Conservation (phyloP, 2,888 invertebrate genomes). For the Dioctria linearis region DNA sequence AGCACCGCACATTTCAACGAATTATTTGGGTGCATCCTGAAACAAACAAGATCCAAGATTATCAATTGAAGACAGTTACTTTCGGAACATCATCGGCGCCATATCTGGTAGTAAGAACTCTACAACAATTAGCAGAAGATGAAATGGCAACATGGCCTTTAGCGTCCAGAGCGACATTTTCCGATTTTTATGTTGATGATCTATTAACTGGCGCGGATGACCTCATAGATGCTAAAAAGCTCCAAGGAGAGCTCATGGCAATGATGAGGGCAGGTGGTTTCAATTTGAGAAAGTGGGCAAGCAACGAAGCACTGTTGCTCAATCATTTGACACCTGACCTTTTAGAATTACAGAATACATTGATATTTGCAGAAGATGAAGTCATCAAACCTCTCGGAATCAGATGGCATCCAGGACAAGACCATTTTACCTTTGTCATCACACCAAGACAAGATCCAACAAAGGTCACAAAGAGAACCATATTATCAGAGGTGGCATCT, state of each 20-base stretch:
- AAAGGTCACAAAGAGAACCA: too few species aligned
- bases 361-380: too few species aligned
- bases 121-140: conserved; percentile 41
- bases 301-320: too few species aligned
- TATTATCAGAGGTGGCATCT: not conserved
- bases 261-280: too few species aligned
- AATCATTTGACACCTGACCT: not conserved
- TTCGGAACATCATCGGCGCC: too few species aligned
- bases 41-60: conserved; percentile 40
- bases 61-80: not conserved
- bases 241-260: not conserved
- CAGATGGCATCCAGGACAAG: not conserved
- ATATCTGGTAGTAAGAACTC: too few species aligned
- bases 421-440: not conserved
- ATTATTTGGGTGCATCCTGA: not conserved
- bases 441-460: not conserved
- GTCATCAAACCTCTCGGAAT: not conserved
- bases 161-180: conserved; percentile 25
- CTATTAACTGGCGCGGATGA: conserved; percentile 37
- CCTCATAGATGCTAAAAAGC: conserved; percentile 1
- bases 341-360: not conserved
- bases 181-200: conserved; percentile 9
- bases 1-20: too few species aligned
- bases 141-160: conserved; percentile 59
- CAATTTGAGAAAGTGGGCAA: too few species aligned